phyloP scores from a whole-genome alignment of 1,140 invertebrate genomes.

The Hyphantria cunea region DNA sequence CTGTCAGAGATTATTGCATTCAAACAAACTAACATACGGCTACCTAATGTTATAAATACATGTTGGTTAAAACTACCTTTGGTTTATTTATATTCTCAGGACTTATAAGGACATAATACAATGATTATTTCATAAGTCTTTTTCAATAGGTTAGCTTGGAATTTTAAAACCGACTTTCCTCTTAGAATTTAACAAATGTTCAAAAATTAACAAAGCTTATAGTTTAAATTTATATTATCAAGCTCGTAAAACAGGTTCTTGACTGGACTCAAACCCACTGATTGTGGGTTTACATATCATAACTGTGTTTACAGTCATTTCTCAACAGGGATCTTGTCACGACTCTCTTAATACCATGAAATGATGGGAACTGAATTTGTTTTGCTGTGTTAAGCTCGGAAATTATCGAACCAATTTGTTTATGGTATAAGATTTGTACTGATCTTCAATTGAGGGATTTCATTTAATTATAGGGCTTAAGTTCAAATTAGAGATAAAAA shows the following conservation, averaged over 20 bases:
- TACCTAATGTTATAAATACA: too few species aligned
- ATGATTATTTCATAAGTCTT: too few species aligned
- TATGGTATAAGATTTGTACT: neutral
- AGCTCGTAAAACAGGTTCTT: conserved; percentile 16
- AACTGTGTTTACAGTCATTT: conserved; percentile 27
- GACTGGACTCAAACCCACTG: conserved; percentile 13
- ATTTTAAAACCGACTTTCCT: too few species aligned
- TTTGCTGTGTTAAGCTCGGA: conserved; percentile 21
- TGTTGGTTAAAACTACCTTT: too few species aligned
- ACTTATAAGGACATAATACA: too few species aligned
- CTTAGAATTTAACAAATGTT: too few species aligned
- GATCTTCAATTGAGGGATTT: too few species aligned
- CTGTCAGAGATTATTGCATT: too few species aligned
- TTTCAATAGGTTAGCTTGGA: too few species aligned
- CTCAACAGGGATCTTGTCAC: conserved; percentile 29
- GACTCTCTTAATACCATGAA: conserved; percentile 22
- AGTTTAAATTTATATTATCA: conserved; percentile 1
- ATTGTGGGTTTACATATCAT: conserved; percentile 21
- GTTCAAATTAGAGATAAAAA: neutral
- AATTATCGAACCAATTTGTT: conserved; percentile 24
- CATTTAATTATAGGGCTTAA: neutral
- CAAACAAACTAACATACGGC: too few species aligned
- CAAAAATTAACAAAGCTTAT: too few species aligned
- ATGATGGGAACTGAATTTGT: conserved; percentile 24
- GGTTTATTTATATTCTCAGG: too few species aligned